Base-by-base conservation (phyloP, 2,797 vertebrate genomes). In the Chaetodon trifasciatus region DNA sequence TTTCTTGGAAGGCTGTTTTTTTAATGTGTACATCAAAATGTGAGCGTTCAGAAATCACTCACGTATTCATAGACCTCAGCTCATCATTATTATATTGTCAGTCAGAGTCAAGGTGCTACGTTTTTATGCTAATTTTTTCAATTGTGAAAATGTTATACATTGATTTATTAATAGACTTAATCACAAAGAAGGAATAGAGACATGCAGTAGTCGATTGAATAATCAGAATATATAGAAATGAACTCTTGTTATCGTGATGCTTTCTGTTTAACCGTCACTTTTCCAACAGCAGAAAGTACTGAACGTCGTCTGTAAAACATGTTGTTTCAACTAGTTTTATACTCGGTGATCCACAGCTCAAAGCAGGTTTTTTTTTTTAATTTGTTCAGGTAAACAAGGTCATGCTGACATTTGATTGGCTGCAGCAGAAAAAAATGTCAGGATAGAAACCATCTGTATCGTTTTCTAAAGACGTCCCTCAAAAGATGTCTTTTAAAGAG, bases 1-100 rank as follows among this genome's bases (percentile, higher is more conserved):
- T 71, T 69, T 85, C 74, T 72, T 73, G 62, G 67, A 70, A 81
- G 74, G 56, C 28, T 44, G 66, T 55, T 82, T 67, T 67, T 58
- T 46, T 32, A 40, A 56, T 60, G 1, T 42, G 32, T 32, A 57
- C 44, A 46, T 24, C 5, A 42, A 58, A 44, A 60, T 37, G 1
- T 12, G 39, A 11, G 32, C 57, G 55, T 65, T 66, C 46, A 70
- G 39, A 55, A 49, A 70, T 37, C 24, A 46, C n/a, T 49, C 13
- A n/a, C 42, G 47, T 0, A 52, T 49, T 74, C 42, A 24, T 4
- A 15, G 5, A 52, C 24, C 37, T 32, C n/a, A 40, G 39, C 23
- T 16, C 21, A 11, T 32, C 24, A n/a, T 53, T 40, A 19, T 53
- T 3, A 42, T n/a, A 39, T n/a, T 60, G 16, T 56, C 40, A 44